phyloP scores from a whole-genome alignment of 2,113 vertebrate genomes.

The Myotis davidii region DNA sequence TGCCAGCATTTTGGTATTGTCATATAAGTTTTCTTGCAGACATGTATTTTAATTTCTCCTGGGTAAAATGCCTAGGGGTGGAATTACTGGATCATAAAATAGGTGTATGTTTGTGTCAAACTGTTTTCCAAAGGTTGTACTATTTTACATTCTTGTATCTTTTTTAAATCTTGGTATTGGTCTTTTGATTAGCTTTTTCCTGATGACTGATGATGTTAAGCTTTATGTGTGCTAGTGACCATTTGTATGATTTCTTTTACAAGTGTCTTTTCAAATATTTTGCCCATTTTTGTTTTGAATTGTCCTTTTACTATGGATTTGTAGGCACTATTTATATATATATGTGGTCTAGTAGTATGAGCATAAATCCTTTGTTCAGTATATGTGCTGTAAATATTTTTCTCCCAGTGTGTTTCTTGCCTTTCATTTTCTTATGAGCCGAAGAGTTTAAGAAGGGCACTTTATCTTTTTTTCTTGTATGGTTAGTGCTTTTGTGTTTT shows the following conservation, averaged over 20 bases:
- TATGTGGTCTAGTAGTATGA: not conserved
- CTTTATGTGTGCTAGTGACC: not conserved
- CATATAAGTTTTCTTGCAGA: not conserved
- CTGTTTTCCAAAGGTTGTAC: not conserved
- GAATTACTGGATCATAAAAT: not conserved
- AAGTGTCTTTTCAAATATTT: slow-evolving; percentile 6
- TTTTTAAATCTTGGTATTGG: not conserved
- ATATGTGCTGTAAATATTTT: not conserved
- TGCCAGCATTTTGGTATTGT: not conserved
- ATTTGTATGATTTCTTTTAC: not conserved
- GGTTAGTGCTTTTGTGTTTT: not conserved
- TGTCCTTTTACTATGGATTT: not conserved
- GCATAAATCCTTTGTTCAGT: not conserved
- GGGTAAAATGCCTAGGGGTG: not conserved
- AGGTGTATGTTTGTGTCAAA: not conserved
- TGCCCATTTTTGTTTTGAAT: not conserved
- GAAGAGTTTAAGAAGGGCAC: not conserved
- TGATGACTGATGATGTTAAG: not conserved
- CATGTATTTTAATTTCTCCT: not conserved
- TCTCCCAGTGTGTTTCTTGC: not conserved
- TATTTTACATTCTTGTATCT: not conserved
- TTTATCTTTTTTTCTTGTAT: not conserved
- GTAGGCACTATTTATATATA: not conserved
- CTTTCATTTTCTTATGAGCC: not conserved
- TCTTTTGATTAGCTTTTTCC: not conserved